A percentile compares a stretch with the other conserved stretches of the same genome.
Conservation (phyloP, 2,888 invertebrate species). For the Ethmia dodecea region DNA sequence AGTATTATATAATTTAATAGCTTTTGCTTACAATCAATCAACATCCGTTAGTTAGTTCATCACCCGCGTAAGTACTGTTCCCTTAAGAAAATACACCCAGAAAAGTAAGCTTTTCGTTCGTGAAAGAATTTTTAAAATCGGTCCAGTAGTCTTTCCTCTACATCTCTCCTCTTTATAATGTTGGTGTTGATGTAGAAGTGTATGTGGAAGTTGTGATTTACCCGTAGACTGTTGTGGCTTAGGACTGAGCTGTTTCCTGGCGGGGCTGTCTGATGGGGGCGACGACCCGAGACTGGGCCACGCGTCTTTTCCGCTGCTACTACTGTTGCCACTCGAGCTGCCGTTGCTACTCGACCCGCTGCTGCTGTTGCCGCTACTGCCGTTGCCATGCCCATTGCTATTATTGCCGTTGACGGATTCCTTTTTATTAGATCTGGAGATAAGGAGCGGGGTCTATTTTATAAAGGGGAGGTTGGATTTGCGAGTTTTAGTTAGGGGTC, state of each 20-base stretch:
- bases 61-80: too few species aligned
- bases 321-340: conserved; percentile 31
- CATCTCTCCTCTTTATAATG: too few species aligned
- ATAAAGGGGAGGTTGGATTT: conserved; percentile 4
- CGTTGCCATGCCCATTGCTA: conserved; percentile 22
- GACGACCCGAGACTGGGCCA: conserved; percentile 83
- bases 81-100: too few species aligned
- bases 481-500: too few species aligned
- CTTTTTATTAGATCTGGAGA: conserved; percentile 53
- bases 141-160: too few species aligned
- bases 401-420: conserved; percentile 30
- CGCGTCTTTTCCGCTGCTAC: conserved; percentile 81
- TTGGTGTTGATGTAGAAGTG: too few species aligned
- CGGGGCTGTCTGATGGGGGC: conserved; percentile 66
- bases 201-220: too few species aligned
- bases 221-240: conserved; percentile 48
- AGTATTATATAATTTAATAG: too few species aligned
- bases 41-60: too few species aligned
- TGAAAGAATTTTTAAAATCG: too few species aligned
- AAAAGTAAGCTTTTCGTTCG: too few species aligned
- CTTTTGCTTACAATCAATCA: too few species aligned
- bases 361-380: conserved; percentile 22
- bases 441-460: not conserved
- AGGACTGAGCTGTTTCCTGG: conserved; percentile 56
- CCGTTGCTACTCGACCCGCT: conserved; percentile 22